These are phyloP conservation scores for Mystacides longicornis DNA, from an alignment of 2,888 invertebrate genomes.

Conservation along the genomic window DNA sequence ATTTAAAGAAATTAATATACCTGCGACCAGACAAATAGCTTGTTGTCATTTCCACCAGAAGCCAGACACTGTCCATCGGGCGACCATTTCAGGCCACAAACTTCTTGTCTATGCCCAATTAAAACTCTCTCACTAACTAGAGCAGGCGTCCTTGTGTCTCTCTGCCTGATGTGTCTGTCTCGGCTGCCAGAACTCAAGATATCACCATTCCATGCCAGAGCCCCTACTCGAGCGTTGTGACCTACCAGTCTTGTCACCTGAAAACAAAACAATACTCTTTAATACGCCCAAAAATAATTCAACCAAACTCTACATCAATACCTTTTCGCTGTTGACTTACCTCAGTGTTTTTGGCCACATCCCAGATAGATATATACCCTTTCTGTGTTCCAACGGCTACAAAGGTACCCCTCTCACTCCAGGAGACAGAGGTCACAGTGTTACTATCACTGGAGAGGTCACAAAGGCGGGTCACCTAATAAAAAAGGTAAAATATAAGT, in stretches of 20 bases:
- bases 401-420: constrained; percentile 94
- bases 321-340: constrained; percentile 31
- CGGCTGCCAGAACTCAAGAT: constrained; percentile 91
- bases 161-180: constrained; percentile 86
- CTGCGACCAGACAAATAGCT: constrained; percentile 85
- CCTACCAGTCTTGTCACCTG: constrained; percentile 83
- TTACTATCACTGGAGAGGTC: constrained; percentile 91
- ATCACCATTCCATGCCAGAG: constrained; percentile 97
- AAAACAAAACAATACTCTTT: constrained; percentile 8
- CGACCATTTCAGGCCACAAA: constrained; percentile 97
- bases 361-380: constrained; percentile 97
- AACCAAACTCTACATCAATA: background rate
- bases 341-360: constrained; percentile 89
- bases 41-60: constrained; percentile 97
- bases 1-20: constrained; percentile 29
- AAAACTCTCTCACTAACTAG: constrained; percentile 70
- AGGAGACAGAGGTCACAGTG: constrained; percentile 95
- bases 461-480: constrained; percentile 83
- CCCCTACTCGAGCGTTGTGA: constrained; percentile 88
- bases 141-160: constrained; percentile 85
- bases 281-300: background rate
- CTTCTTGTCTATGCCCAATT: constrained; percentile 92
- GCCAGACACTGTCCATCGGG: constrained; percentile 96
- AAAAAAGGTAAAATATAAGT: too few relatives aligned
- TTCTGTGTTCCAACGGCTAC: constrained; percentile 98